Base-by-base conservation (phyloP, 2,888 invertebrate genomes). In the Nephrocerus scutellatus region DNA sequence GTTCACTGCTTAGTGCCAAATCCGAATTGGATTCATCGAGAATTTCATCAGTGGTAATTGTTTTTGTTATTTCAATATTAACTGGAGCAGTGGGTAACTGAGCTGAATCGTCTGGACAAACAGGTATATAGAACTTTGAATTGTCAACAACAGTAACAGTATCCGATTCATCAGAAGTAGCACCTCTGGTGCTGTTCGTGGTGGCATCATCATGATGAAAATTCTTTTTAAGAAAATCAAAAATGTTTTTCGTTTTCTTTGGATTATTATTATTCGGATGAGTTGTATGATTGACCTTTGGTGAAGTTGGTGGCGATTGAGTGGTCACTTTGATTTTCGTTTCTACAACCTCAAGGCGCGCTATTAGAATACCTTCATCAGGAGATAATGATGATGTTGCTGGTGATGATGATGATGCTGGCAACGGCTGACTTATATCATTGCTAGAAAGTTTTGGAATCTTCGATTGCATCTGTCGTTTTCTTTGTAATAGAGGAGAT, bases 201-300 rank as follows among this genome's bases (percentile, higher is more conserved):
- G 54, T 42, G 1, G 49, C 31, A 3, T 59, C 54, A 3, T 58
- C 58, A 6, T 58, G 49, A 20, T 56, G 53, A 26, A 71, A 69
- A 51, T 70, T 70, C 39, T 62, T 63, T 42, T 65, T 67, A 19
- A 70, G 50, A 30, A 65, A 66, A 43, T 70, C 66, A 34, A 72
- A 66, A 43, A 72, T 65, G 41, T 70, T 65, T 47, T 66, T 65
- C 1, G 70, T 54, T 46, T 65, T 66, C 26, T 53, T 55, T 7
- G n/a, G n/a, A n/a, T n/a, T n/a, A n/a, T n/a, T n/a, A n/a, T n/a
- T n/a, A n/a, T n/a, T n/a, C n/a, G n/a, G n/a, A n/a, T n/a, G n/a
- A n/a, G n/a, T n/a, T n/a, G n/a, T n/a, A n/a, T n/a, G n/a, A n/a
- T 28, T 39, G 0, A 36, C 19, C 19, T 50, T 56, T 1, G 60